Conservation (phyloP, 2,888 invertebrate genomes). For the Drosophila paranaensis region DNA sequence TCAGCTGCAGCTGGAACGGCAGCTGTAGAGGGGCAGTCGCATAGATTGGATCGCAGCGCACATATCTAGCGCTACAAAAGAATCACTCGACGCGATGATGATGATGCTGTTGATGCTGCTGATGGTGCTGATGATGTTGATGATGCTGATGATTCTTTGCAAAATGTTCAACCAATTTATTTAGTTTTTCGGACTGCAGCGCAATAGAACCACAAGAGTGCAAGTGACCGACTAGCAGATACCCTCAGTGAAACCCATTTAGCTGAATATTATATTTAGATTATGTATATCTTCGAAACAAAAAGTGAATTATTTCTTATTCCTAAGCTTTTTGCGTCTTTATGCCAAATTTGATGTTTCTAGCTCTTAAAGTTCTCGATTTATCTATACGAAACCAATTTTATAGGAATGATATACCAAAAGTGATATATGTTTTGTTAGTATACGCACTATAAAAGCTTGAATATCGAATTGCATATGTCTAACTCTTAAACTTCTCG, state of each 20-base stretch:
- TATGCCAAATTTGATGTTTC: background rate
- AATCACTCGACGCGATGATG: conserved; percentile 18
- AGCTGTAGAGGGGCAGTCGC: conserved; percentile 2
- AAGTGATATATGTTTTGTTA: background rate
- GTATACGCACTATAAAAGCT: background rate
- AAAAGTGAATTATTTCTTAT: background rate
- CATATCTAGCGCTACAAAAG: conserved; percentile 24
- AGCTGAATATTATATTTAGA: background rate
- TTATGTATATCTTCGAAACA: no score
- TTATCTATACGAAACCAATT: background rate
- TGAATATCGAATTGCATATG: background rate
- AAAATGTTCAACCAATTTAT: conserved; percentile 70
- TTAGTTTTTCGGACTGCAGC: conserved; percentile 41
- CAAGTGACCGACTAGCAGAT: background rate
- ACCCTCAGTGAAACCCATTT: background rate
- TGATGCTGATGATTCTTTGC: conserved; percentile 43
- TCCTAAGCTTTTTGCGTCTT: background rate
- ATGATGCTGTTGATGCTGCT: conserved; percentile 16
- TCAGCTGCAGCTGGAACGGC: conserved; percentile 11
- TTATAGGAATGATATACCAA: background rate
- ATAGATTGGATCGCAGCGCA: conserved; percentile 19
- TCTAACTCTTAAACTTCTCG: background rate
- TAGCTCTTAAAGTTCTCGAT: background rate
- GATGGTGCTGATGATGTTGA: conserved; percentile 9
- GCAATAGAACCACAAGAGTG: conserved; percentile 30